These are phyloP conservation scores for Ianthella basta DNA, from an alignment of 37 sponge, comb jelly and placozoan genomes.

Conservation along the genomic window DNA sequence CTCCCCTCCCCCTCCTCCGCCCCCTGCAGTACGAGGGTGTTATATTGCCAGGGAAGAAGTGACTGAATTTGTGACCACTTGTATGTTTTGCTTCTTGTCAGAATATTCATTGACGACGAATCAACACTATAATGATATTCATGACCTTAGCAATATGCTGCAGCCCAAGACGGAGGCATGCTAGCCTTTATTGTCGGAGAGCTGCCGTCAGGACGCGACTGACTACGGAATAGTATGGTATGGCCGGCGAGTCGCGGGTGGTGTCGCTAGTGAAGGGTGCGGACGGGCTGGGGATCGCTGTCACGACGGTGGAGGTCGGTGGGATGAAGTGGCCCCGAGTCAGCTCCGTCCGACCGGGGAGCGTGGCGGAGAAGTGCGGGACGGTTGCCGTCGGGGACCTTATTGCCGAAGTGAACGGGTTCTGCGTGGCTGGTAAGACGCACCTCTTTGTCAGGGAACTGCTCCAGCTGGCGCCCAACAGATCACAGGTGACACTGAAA, in stretches of 20 bases:
- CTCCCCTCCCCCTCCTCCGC: not conserved
- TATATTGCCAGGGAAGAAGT: constrained; percentile 83
- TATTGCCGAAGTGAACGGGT: constrained; percentile 4
- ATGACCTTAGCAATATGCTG: too few species aligned
- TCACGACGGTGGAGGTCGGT: not conserved
- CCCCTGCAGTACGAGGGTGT: constrained; percentile 82
- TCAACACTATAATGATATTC: constrained; percentile 14
- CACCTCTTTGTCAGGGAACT: constrained; percentile 21
- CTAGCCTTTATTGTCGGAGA: not conserved
- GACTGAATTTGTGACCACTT: too few species aligned
- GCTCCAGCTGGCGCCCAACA: constrained; percentile 1
- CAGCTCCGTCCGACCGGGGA: constrained; percentile 14
- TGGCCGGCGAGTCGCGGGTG: not conserved
- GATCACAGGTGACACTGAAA: not conserved
- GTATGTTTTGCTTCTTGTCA: not conserved
- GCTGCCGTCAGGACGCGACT: not conserved
- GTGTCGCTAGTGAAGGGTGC: not conserved
- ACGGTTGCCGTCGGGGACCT: constrained; percentile 1
- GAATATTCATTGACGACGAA: constrained; percentile 23
- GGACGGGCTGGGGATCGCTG: constrained; percentile 18
- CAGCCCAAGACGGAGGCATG: not conserved
- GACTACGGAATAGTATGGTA: too few species aligned
- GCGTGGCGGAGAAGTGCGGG: not conserved
- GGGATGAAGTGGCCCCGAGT: not conserved
- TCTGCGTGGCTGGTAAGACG: not conserved